Conservation (phyloP, 2,888 invertebrate species). For the Pseudococcus viburni region DNA sequence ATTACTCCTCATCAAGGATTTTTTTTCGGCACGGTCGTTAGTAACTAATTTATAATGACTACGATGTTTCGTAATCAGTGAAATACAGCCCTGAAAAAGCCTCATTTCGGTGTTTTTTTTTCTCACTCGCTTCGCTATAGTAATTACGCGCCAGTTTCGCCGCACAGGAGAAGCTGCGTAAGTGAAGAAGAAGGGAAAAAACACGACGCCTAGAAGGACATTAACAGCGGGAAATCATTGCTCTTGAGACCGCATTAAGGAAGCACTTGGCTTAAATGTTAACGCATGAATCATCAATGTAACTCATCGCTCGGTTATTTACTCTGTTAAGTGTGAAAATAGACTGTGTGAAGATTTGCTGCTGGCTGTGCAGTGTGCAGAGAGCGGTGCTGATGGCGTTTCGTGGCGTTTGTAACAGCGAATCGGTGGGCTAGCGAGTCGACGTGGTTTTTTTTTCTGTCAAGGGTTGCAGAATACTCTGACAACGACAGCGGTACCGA, state of each 20-base stretch:
- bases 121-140: background rate
- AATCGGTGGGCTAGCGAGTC: background rate
- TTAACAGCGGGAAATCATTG: slow-evolving; percentile 53
- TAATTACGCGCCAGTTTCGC: slow-evolving; percentile 11
- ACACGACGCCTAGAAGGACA: slow-evolving; percentile 48
- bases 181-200: slow-evolving; percentile 20
- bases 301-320: slow-evolving; percentile 59
- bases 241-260: slow-evolving; percentile 53
- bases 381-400: background rate
- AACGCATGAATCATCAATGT: slow-evolving; percentile 60
- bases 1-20: slow-evolving; percentile 43
- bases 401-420: too few species aligned
- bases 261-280: slow-evolving; percentile 39
- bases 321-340: slow-evolving; percentile 62
- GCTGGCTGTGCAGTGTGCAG: background rate
- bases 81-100: slow-evolving; percentile 24
- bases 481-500: background rate
- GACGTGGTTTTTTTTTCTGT: background rate
- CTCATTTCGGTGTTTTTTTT: slow-evolving; percentile 36
- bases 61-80: slow-evolving; percentile 48
- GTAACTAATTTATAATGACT: slow-evolving; percentile 49
- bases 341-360: slow-evolving; percentile 40
- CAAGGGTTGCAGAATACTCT: background rate
- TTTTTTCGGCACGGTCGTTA: slow-evolving; percentile 36
- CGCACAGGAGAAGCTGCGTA: background rate